Percentiles rank a stretch among this genome's conserved stretches.
phyloP scores from a whole-genome alignment of 2,888 invertebrate species.

The Tuberolachnus salignus region DNA sequence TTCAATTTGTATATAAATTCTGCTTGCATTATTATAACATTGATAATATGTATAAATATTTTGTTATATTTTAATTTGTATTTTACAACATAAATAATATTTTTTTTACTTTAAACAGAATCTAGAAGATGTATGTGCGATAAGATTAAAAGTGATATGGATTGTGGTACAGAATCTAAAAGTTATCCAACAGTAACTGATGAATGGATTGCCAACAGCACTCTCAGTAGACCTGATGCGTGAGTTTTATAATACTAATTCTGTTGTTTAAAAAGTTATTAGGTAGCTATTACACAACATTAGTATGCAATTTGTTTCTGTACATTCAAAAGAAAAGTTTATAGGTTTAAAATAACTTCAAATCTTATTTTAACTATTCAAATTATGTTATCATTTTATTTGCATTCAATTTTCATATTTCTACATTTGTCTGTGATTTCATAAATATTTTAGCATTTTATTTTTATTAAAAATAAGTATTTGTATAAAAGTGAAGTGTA shows the following conservation, averaged over 20 bases:
- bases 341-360: no score
- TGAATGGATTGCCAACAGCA: conserved; percentile 53
- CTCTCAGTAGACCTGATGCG: conserved; percentile 56
- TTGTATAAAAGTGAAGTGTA: no score
- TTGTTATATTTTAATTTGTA: neutral
- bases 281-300: no score
- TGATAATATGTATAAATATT: no score
- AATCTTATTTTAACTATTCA: no score
- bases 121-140: conserved; percentile 49
- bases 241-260: neutral
- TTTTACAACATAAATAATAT: neutral
- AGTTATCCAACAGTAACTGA: conserved; percentile 55
- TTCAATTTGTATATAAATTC: neutral
- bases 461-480: no score
- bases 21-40: neutral
- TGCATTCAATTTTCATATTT: neutral
- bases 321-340: no score
- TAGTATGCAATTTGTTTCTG: no score
- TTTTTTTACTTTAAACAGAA: conserved; percentile 25
- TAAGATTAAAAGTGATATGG: conserved; percentile 53
- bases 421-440: neutral
- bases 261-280: no score
- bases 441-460: no score
- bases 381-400: no score
- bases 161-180: conserved; percentile 52